Percentiles rank a stretch among this genome's conserved stretches.
Conservation (phyloP, 2,888 invertebrate species). For the Meiosimyza platycephala region DNA sequence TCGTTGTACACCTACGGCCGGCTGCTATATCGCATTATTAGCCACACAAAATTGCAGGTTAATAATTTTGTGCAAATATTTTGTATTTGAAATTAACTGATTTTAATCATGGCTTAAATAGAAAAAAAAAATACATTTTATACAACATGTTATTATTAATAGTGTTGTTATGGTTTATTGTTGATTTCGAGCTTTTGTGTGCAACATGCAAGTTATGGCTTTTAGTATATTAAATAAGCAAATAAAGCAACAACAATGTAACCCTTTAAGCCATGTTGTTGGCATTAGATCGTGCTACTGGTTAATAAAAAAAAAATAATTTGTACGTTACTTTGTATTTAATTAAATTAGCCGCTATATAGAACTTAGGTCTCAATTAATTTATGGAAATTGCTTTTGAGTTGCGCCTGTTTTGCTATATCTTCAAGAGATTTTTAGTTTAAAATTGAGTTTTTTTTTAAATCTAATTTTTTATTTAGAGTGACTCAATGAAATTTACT, state of each 20-base stretch:
- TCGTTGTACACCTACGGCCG: slow-evolving; percentile 1
- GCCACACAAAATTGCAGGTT: slow-evolving; percentile 39
- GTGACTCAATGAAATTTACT: no score
- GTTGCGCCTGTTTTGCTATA: no score
- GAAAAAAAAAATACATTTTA: no score
- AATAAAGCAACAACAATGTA: neutral
- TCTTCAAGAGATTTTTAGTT: no score
- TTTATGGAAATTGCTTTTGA: no score
- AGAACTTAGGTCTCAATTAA: no score
- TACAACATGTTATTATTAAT: no score
- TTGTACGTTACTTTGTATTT: slow-evolving; percentile 54
- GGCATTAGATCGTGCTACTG: slow-evolving; percentile 43
- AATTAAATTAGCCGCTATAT: slow-evolving; percentile 56
- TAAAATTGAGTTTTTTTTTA: no score
- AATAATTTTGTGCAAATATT: slow-evolving; percentile 40
- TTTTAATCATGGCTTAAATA: slow-evolving; percentile 33
- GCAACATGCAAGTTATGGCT: no score
- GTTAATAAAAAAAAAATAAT: slow-evolving; percentile 56
- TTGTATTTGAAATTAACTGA: slow-evolving; percentile 40
- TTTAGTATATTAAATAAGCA: no score
- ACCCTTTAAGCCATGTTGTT: neutral
- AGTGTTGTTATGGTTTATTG: slow-evolving; percentile 7
- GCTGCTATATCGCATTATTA: slow-evolving; percentile 23
- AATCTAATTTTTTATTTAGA: no score
- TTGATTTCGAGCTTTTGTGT: slow-evolving; percentile 4